Conservation (phyloP, 1,140 invertebrate genomes). For the Muscidifurax raptorellus region DNA sequence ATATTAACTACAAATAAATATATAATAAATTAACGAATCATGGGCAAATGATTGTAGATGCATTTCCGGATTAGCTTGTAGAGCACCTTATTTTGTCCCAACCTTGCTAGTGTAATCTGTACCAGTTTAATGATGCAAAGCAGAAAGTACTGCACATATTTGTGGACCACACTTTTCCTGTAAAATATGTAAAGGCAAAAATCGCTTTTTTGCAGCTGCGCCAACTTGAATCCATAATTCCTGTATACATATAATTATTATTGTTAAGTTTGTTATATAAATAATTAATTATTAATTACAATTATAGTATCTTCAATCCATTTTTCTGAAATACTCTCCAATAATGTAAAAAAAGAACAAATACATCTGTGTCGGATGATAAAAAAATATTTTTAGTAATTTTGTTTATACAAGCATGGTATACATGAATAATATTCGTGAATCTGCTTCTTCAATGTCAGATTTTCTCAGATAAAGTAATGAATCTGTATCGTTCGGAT, state of each 20-base stretch:
- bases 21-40: neutral
- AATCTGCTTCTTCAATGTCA: conserved; percentile 13
- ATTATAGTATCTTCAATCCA: neutral
- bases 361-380: conserved; percentile 3
- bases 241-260: neutral
- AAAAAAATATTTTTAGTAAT: neutral
- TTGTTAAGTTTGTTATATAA: neutral
- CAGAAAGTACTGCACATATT: neutral
- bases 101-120: conserved; percentile 35
- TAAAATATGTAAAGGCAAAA: neutral
- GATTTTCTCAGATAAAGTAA: neutral
- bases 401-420: neutral
- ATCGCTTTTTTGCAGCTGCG: neutral
- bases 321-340: neutral
- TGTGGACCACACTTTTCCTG: neutral
- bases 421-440: neutral
- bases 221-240: neutral
- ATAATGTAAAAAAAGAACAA: neutral
- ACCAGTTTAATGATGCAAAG: conserved; percentile 4
- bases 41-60: neutral
- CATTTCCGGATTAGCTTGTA: neutral
- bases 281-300: neutral
- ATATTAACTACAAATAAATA: too few relatives aligned
- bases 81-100: conserved; percentile 6
- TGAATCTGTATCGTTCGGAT: neutral